phyloP scores from a whole-genome alignment of 2,797 vertebrate species.

The Thamnophis elegans region DNA sequence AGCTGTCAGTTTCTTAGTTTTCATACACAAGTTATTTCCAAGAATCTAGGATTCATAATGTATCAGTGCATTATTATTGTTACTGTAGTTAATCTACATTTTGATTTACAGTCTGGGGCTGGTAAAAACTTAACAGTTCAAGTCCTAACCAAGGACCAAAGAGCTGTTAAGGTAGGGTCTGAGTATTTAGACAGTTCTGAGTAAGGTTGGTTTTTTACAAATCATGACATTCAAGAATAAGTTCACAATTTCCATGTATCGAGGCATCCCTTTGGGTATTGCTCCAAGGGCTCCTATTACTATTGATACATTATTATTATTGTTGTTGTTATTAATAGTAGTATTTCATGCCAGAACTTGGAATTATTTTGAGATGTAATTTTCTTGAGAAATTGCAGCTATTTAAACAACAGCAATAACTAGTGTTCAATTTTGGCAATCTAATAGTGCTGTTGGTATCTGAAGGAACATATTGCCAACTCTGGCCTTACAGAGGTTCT shows the following conservation, averaged over 20 bases:
- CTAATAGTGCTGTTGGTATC: background rate
- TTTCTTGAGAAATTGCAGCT: background rate
- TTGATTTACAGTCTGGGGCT: background rate
- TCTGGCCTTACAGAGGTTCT: background rate
- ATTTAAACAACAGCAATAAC: background rate
- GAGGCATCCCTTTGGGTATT: background rate
- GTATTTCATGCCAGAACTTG: background rate
- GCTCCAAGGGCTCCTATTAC: background rate
- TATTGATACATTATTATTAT: background rate
- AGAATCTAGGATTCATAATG: background rate
- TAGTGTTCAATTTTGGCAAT: background rate
- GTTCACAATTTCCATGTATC: background rate
- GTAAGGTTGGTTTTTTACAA: background rate
- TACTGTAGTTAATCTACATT: background rate
- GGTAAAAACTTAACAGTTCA: background rate
- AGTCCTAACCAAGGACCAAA: background rate
- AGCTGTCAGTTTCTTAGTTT: background rate
- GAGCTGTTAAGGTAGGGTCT: background rate
- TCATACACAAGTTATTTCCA: background rate
- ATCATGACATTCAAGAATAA: background rate
- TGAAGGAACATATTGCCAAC: background rate
- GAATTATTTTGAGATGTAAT: background rate
- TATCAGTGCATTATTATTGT: background rate
- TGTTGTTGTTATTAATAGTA: background rate
- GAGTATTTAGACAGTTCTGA: background rate